These are phyloP conservation scores for Yasuhikotakia modesta DNA, from an alignment of 2,797 vertebrate genomes.

Conservation along the genomic window DNA sequence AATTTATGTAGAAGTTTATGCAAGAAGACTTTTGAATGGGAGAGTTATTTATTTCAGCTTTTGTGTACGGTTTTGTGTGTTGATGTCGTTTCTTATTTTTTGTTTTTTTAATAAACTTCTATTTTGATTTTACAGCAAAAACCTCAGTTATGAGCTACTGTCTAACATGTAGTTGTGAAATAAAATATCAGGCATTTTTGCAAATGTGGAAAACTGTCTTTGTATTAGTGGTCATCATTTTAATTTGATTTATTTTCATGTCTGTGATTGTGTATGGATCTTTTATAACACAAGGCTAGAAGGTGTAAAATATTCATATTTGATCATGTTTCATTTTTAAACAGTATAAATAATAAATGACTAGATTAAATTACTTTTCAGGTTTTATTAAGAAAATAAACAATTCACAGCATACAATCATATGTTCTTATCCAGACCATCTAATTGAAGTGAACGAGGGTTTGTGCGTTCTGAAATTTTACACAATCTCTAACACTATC, in stretches of 20 bases:
- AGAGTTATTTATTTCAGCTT: conserved; percentile 77
- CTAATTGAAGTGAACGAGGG: background rate
- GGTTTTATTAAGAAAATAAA: conserved; percentile 65
- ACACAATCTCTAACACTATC: background rate
- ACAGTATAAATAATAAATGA: conserved; percentile 3
- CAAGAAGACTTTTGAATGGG: conserved; percentile 58
- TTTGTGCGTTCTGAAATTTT: background rate
- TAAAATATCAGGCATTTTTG: conserved; percentile 76
- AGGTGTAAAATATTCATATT: background rate
- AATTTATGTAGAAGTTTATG: conserved; percentile 71
- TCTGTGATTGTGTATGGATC: background rate
- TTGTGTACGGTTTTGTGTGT: conserved; percentile 81
- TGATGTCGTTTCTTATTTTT: conserved; percentile 77
- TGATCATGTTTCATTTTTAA: background rate
- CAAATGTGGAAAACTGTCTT: conserved; percentile 69
- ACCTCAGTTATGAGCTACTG: conserved; percentile 84
- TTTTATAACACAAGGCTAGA: background rate
- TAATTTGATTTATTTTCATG: background rate
- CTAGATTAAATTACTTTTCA: background rate
- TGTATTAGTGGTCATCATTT: conserved; percentile 52
- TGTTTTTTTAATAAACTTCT: conserved; percentile 77
- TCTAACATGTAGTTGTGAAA: conserved; percentile 90
- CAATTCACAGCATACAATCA: background rate
- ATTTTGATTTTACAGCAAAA: conserved; percentile 85
- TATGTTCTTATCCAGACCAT: background rate